These are phyloP conservation scores for Tribolium madens DNA, from an alignment of 1,140 invertebrate species.

Conservation along the genomic window DNA sequence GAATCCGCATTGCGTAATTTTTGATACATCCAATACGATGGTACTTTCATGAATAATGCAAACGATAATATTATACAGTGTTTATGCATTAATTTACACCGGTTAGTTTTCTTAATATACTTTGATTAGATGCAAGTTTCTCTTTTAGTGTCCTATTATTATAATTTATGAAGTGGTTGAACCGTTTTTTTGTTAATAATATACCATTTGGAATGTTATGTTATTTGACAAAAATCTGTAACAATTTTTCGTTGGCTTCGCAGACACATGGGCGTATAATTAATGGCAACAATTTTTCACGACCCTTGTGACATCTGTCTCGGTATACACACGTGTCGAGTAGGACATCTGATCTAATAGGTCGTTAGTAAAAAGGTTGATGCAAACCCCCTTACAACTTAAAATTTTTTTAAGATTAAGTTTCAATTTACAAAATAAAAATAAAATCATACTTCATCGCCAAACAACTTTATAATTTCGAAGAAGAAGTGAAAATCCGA, in stretches of 20 bases:
- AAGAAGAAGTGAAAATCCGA: too few species aligned
- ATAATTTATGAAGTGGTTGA: conserved; percentile 5
- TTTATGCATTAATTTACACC: conserved; percentile 24
- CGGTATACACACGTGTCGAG: conserved; percentile 49
- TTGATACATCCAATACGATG: not conserved
- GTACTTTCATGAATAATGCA: conserved; percentile 9
- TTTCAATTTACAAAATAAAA: too few species aligned
- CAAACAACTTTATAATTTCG: too few species aligned
- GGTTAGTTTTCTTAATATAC: conserved; percentile 1
- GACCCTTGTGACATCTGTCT: conserved; percentile 55
- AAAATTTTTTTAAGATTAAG: not conserved
- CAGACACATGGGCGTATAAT: conserved; percentile 56
- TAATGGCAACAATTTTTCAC: conserved; percentile 59
- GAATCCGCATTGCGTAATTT: conserved; percentile 28
- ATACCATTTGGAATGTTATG: conserved; percentile 5
- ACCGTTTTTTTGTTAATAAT: not conserved
- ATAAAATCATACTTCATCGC: too few species aligned
- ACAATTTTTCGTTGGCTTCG: conserved; percentile 28
- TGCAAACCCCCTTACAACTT: not conserved
- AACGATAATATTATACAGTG: conserved; percentile 18
- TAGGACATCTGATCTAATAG: conserved; percentile 56
- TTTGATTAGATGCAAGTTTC: conserved; percentile 7
- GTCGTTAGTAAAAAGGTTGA: conserved; percentile 52
- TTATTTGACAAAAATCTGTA: conserved; percentile 7
- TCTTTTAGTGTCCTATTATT: conserved; percentile 12